Percentiles rank a stretch among this genome's conserved stretches.
Conservation (phyloP, 2,113 vertebrate genomes). For the Chamaea fasciata region DNA sequence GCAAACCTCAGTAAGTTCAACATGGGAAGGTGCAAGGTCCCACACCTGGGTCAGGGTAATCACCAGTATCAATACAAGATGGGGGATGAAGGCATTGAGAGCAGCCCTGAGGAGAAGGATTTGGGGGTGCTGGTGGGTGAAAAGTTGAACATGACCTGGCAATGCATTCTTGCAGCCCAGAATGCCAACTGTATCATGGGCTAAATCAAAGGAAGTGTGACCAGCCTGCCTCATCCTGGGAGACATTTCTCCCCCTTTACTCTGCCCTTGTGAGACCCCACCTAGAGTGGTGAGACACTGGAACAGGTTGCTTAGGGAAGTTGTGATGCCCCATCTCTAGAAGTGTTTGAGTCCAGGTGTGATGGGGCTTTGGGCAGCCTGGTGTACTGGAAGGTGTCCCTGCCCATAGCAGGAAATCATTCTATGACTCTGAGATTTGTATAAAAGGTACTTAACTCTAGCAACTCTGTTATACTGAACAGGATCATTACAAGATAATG, state of each 20-base stretch:
- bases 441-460: not conserved
- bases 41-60: not conserved
- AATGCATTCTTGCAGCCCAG: accelerated
- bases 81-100: not conserved
- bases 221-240: not conserved
- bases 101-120: not conserved
- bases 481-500: not conserved
- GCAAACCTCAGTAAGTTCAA: not conserved
- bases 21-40: not conserved
- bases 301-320: not conserved
- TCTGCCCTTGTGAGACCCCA: not conserved
- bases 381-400: not conserved
- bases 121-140: not conserved
- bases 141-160: not conserved
- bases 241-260: not conserved
- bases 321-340: not conserved
- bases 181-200: not conserved
- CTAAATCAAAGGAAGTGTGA: not conserved
- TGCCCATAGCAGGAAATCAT: not conserved
- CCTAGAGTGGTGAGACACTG: not conserved
- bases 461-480: not conserved
- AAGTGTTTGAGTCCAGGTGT: not conserved
- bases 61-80: not conserved
- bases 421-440: not conserved
- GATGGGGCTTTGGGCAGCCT: not conserved